Base-by-base conservation (phyloP, 2,797 vertebrate genomes). In the Sphenopsis melanotis region DNA sequence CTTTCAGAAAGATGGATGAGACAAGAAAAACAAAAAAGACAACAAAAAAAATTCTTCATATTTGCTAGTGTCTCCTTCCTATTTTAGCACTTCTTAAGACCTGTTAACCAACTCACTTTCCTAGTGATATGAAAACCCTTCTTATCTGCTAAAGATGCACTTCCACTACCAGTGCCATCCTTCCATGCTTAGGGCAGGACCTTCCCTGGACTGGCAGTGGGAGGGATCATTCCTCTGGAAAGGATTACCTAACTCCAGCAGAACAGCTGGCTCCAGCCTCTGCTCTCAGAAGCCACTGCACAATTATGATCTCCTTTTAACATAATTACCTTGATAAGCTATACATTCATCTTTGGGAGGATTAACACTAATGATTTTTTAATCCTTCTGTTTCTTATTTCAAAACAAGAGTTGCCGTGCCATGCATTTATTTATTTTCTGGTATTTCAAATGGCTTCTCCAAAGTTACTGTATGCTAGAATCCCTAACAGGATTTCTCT, bases 51-150 rank as follows among this genome's bases (percentile, higher is more conserved):
- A 26, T 5, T 15, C 10, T 29, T 30, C 1, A 3, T 19, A 76
- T 61, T 66, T 41, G 7, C 30, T 82, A 89, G 32, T 0, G 0
- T 9, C 34, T 79, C 19, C 30, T 52, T 83, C n/a, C 32, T 10
- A 10, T 60, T 86, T 79, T 36, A 52, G 16, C 24, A 55, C 2
- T 26, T 29, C 18, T 72, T 37, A 71, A 61, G 23, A 59, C 2
- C 4, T 79, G 11, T 47, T 72, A 89, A 49, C 9, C 15, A 56
- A 52, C 30, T 83, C 8, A 10, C 15, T 78, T 80, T 42, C 36
- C 8, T 20, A 41, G 30, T 12, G 76, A 65, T 37, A 46, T 3
- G 4, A 55, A 53, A 16, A 0, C 0, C 1, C 2, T 4, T 19
- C 15, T 71, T 41, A 22, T 41, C 13, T 29, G 17, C 32, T 47